Conservation (phyloP, 2,797 vertebrate genomes). For the Acridotheres tristis region DNA sequence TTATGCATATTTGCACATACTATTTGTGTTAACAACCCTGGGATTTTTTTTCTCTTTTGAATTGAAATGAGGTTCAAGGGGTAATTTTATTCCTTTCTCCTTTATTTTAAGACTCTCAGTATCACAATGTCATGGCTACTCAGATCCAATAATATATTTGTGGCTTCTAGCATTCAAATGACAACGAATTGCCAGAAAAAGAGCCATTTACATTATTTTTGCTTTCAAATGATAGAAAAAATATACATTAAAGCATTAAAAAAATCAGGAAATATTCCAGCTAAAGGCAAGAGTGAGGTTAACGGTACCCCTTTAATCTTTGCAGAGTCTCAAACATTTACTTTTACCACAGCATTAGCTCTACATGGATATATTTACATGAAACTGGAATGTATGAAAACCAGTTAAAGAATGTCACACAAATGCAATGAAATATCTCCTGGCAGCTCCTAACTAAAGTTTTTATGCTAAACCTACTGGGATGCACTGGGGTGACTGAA, state of each 20-base stretch:
- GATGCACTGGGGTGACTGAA: background rate
- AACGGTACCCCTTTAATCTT: constrained; percentile 41
- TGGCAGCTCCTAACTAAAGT: background rate
- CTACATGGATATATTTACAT: constrained; percentile 25
- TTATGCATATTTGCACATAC: constrained; percentile 59
- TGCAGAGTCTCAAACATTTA: constrained; percentile 39
- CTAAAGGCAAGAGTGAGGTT: constrained; percentile 48
- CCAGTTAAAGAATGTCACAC: constrained; percentile 19
- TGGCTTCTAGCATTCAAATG: background rate
- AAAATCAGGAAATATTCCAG: constrained; percentile 16
- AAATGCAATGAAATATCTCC: constrained; percentile 20
- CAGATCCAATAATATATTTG: background rate
- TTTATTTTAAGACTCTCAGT: constrained; percentile 1
- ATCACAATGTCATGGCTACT: background rate
- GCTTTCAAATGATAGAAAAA: constrained; percentile 23
- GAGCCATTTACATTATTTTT: constrained; percentile 4
- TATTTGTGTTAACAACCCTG: constrained; percentile 58
- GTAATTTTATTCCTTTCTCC: constrained; percentile 28
- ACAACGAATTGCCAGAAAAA: constrained; percentile 2
- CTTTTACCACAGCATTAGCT: background rate
- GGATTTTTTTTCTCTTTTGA: constrained; percentile 23
- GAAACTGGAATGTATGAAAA: constrained; percentile 35
- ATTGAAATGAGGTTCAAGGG: constrained; percentile 21
- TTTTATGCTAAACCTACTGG: background rate
- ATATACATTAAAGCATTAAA: background rate